Evolutionary conservation across 2,888 invertebrate species (phyloP).

Genomic region (Villa cingulata): DNA sequence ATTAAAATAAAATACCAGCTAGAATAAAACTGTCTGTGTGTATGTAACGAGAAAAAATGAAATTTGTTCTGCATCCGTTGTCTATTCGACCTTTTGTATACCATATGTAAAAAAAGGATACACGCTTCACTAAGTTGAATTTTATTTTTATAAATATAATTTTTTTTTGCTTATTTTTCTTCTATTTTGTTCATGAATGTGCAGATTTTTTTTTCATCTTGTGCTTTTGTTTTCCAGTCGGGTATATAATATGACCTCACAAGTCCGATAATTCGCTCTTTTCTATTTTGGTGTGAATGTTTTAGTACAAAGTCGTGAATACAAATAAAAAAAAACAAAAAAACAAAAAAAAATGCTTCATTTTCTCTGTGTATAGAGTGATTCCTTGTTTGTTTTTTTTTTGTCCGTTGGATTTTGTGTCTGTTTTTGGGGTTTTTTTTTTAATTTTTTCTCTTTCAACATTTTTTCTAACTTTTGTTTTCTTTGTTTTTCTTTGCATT

Average conservation of each 20-base stretch:
- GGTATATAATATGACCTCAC: slow-evolving; percentile 4
- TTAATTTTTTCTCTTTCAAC: too few relatives aligned
- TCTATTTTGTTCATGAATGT: neutral
- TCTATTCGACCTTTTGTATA: neutral
- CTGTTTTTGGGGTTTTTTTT: slow-evolving; percentile 2
- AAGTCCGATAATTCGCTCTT: neutral
- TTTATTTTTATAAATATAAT: too few relatives aligned
- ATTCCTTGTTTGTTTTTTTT: neutral
- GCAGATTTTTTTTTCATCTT: neutral
- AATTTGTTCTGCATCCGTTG: neutral
- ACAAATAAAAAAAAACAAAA: too few relatives aligned
- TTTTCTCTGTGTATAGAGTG: too few relatives aligned
- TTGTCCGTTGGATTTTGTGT: neutral
- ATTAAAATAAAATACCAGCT: too few relatives aligned
- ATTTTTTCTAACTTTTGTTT: neutral
- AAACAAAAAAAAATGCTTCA: neutral
- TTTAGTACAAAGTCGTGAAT: neutral
- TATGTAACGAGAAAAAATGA: too few relatives aligned
- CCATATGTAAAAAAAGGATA: neutral
- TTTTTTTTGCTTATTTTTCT: too few relatives aligned
- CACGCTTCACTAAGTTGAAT: neutral
- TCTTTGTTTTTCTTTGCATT: too few relatives aligned
- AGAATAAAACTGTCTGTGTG: too few relatives aligned
- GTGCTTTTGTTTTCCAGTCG: slow-evolving; percentile 3
- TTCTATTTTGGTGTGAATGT: neutral